These are phyloP conservation scores for Uropsilus gracilis DNA, from an alignment of 2,113 vertebrate species.

Conservation along the genomic window DNA sequence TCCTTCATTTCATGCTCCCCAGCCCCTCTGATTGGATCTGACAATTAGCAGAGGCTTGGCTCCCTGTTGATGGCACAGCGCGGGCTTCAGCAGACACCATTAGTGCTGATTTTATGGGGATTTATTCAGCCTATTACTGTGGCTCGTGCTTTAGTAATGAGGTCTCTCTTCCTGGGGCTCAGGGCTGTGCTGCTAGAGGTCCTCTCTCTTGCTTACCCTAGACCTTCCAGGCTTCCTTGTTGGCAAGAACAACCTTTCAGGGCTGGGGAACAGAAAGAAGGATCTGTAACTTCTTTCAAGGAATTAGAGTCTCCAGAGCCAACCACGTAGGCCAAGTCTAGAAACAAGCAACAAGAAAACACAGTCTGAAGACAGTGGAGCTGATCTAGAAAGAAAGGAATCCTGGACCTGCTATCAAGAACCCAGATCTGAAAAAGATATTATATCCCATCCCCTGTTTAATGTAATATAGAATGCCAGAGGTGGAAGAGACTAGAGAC, in stretches of 20 bases:
- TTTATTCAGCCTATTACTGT: constrained; percentile 68
- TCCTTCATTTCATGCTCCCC: constrained; percentile 58
- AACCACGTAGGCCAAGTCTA: not conserved
- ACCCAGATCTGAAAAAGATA: not conserved
- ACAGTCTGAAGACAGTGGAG: not conserved
- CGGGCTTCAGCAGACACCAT: constrained; percentile 41
- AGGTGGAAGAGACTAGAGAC: not conserved
- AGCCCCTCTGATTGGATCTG: constrained; percentile 63
- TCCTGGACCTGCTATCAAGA: not conserved
- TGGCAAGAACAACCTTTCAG: not conserved
- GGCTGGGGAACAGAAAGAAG: not conserved
- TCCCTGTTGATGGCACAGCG: not conserved
- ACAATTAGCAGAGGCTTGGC: constrained; percentile 72
- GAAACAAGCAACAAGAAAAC: not conserved
- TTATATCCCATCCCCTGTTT: not conserved
- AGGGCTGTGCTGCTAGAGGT: not conserved
- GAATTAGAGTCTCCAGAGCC: not conserved
- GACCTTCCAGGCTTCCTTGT: not conserved
- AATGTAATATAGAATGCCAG: not conserved
- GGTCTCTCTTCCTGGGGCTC: constrained; percentile 65
- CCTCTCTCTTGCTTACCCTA: not conserved
- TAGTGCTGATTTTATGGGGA: constrained; percentile 53
- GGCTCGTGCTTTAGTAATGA: constrained; percentile 66
- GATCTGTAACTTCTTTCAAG: not conserved
- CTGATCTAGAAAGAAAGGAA: not conserved